Percentiles rank a stretch among this genome's conserved stretches.
These are phyloP conservation scores for Lasioglossum morio DNA, from an alignment of 2,888 invertebrate genomes.

Conservation along the genomic window DNA sequence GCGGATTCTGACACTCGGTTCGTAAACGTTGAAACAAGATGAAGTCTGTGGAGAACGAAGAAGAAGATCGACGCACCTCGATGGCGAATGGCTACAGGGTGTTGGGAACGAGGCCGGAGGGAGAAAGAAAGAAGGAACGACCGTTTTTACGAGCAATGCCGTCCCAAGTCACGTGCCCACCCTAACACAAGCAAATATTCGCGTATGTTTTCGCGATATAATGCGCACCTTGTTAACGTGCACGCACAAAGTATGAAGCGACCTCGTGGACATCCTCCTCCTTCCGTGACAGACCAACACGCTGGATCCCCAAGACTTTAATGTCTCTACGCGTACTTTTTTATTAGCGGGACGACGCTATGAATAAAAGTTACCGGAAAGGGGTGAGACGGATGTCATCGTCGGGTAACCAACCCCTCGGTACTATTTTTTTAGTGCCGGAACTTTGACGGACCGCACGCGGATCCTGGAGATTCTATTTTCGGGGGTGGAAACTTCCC, in stretches of 20 bases:
- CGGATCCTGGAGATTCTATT: constrained; percentile 6
- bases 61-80: not conserved
- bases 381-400: constrained; percentile 54
- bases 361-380: constrained; percentile 78
- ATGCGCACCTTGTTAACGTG: constrained; percentile 73
- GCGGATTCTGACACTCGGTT: not conserved
- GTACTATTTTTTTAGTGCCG: not conserved
- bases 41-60: not conserved
- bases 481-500: not conserved
- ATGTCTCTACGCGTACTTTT: constrained; percentile 77
- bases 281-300: constrained; percentile 19
- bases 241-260: constrained; percentile 22
- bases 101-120: constrained; percentile 36
- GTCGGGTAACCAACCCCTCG: constrained; percentile 4
- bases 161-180: constrained; percentile 49
- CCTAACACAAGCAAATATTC: constrained; percentile 39
- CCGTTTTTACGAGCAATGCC: constrained; percentile 76
- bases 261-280: not conserved
- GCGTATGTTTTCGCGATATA: constrained; percentile 67
- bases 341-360: constrained; percentile 80
- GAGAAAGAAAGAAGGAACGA: constrained; percentile 55
- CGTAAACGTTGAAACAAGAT: constrained; percentile 45
- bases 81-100: constrained; percentile 24
- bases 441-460: not conserved
- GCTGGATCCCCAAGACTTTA: constrained; percentile 69